Evolutionary conservation across 2,113 vertebrate genomes (phyloP).

Genomic region (Notiomystis cincta): DNA sequence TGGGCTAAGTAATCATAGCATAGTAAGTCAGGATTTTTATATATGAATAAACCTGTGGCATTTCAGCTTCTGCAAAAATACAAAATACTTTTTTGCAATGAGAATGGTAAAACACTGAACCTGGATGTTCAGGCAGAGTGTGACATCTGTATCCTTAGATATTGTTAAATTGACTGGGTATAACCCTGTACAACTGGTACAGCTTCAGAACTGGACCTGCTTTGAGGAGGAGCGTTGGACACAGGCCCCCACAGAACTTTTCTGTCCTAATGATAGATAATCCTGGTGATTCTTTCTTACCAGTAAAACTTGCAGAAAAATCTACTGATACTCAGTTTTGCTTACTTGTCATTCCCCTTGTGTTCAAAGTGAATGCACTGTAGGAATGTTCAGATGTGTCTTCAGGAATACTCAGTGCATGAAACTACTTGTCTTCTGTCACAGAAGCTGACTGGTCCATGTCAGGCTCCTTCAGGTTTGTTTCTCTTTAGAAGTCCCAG

Average conservation of each 20-base stretch:
- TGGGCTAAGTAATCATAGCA: background rate
- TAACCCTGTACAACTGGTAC: background rate
- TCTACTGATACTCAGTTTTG: background rate
- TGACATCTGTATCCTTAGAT: background rate
- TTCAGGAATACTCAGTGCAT: background rate
- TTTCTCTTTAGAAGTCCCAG: background rate
- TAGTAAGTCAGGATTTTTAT: background rate
- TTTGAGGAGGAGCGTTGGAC: background rate
- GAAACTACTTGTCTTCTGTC: background rate
- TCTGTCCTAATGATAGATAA: no score
- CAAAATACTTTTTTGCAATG: background rate
- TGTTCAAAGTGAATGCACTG: background rate
- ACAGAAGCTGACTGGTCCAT: background rate
- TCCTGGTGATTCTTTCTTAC: background rate
- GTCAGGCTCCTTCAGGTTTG: background rate
- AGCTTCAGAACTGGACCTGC: background rate
- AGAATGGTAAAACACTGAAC: background rate
- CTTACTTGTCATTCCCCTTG: background rate
- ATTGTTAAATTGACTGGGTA: background rate
- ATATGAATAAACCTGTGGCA: background rate
- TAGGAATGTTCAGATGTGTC: background rate
- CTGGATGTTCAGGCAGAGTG: background rate
- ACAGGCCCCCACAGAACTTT: background rate
- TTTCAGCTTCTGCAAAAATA: background rate
- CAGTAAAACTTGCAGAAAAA: background rate